Evolutionary conservation across 2,888 invertebrate genomes (phyloP).

Genomic region (Agrochola macilenta): DNA sequence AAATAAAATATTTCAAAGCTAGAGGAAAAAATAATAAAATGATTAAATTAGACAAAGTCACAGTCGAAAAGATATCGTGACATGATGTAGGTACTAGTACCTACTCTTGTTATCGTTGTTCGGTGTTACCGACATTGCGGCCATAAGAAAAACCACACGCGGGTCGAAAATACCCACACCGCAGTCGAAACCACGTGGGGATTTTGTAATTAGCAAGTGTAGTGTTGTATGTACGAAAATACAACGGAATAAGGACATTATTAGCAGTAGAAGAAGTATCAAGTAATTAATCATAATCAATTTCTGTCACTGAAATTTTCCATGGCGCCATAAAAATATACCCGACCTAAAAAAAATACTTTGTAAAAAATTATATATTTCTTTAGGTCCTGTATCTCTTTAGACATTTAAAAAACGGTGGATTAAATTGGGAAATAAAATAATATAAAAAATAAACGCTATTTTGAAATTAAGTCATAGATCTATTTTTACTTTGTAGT

Average conservation of each 20-base stretch:
- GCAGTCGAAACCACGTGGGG: constrained; percentile 41
- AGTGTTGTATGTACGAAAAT: neutral
- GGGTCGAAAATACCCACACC: constrained; percentile 20
- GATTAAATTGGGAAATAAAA: neutral
- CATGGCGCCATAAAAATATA: constrained; percentile 24
- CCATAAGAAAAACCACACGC: constrained; percentile 5
- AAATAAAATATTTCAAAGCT: constrained; percentile 4
- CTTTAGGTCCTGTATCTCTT: too few species aligned
- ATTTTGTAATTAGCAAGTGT: constrained; percentile 41
- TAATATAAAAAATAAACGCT: neutral
- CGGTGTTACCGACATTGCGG: neutral
- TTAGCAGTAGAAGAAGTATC: constrained; percentile 1
- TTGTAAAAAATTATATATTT: neutral
- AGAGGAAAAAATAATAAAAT: constrained; percentile 28
- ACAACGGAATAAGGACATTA: constrained; percentile 28
- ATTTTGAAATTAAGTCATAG: neutral
- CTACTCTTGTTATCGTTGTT: constrained; percentile 1
- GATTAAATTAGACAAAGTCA: constrained; percentile 1
- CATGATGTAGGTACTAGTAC: neutral
- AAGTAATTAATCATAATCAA: constrained; percentile 52
- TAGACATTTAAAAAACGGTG: neutral
- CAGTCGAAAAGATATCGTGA: constrained; percentile 19
- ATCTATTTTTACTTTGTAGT: neutral
- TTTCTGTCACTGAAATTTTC: constrained; percentile 43
- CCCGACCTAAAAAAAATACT: neutral